Conservation (phyloP, 30 jellyfish, hydroid and myxozoan genomes). For the Chrysaora quinquecirrha region DNA sequence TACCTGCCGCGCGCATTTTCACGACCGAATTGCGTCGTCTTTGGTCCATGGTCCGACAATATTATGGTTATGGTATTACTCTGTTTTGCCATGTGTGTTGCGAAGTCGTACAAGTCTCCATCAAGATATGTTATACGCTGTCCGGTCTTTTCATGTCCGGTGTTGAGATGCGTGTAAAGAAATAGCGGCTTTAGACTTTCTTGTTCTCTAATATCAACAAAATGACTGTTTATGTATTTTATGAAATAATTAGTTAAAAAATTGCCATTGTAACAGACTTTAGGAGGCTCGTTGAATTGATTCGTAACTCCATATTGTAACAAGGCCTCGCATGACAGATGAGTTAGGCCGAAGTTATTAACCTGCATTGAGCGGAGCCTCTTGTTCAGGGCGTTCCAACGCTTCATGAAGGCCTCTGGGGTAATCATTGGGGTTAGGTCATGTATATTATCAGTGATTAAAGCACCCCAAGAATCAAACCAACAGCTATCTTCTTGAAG, state of each 20-base stretch:
- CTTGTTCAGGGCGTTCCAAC: conserved; percentile 77
- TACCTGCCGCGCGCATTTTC: conserved; percentile 88
- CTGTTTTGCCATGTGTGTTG: conserved; percentile 34
- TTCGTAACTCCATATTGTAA: conserved; percentile 88
- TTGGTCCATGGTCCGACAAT: conserved; percentile 98
- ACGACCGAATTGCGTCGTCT: conserved; percentile 84
- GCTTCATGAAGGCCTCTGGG: conserved; percentile 52
- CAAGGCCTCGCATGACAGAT: conserved; percentile 91
- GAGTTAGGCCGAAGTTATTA: conserved; percentile 89
- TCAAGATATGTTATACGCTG: conserved; percentile 86
- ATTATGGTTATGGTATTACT: conserved; percentile 80
- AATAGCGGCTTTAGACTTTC: conserved; percentile 59
- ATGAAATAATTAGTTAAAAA: conserved; percentile 80
- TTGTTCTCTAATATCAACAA: conserved; percentile 3
- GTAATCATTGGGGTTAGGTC: conserved; percentile 60
- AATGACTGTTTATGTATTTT: conserved; percentile 59
- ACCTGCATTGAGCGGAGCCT: conserved; percentile 69
- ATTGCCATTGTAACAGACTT: conserved; percentile 93
- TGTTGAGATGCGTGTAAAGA: conserved; percentile 86
- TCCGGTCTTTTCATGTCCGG: conserved; percentile 97
- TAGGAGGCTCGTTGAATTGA: conserved; percentile 96
- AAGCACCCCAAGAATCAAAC: conserved; percentile 98
- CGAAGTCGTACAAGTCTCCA: conserved; percentile 61
- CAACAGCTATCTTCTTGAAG: conserved; percentile 99
- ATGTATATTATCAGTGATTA: conserved; percentile 89